phyloP scores from a whole-genome alignment of 2,113 vertebrate genomes.

The Melospiza georgiana region DNA sequence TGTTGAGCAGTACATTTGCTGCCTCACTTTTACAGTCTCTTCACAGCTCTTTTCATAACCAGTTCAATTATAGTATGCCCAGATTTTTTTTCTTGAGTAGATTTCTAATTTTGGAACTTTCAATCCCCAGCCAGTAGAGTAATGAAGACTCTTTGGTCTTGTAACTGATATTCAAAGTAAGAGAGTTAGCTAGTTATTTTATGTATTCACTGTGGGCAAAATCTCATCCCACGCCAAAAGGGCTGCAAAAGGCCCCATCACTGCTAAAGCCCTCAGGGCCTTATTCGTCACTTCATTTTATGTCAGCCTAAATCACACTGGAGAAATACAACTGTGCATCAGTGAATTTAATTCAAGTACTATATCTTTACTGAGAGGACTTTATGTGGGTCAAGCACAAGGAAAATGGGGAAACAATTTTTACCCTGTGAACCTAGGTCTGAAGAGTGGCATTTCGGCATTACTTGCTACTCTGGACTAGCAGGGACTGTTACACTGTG shows the following conservation, averaged over 20 bases:
- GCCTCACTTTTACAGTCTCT: slow-evolving; percentile 44
- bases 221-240: slow-evolving; percentile 18
- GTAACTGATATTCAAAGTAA: slow-evolving; percentile 45
- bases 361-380: slow-evolving; percentile 17
- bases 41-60: slow-evolving; percentile 55
- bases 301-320: slow-evolving; percentile 39
- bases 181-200: slow-evolving; percentile 59
- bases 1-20: slow-evolving; percentile 26
- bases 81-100: slow-evolving; percentile 17
- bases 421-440: background rate
- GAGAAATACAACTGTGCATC: slow-evolving; percentile 34
- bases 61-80: slow-evolving; percentile 53
- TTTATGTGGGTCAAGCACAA: slow-evolving; percentile 57
- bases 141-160: slow-evolving; percentile 43
- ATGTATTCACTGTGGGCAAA: slow-evolving; percentile 46
- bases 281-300: slow-evolving; percentile 36
- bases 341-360: slow-evolving; percentile 48
- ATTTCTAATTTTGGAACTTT: slow-evolving; percentile 40
- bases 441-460: background rate
- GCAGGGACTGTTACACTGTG: background rate
- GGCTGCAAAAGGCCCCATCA: slow-evolving; percentile 20
- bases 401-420: slow-evolving; percentile 3
- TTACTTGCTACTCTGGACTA: background rate
- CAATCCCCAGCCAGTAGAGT: slow-evolving; percentile 33
- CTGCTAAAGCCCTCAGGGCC: slow-evolving; percentile 40